These are phyloP conservation scores for Calcarius ornatus DNA, from an alignment of 2,113 vertebrate species.

Conservation along the genomic window DNA sequence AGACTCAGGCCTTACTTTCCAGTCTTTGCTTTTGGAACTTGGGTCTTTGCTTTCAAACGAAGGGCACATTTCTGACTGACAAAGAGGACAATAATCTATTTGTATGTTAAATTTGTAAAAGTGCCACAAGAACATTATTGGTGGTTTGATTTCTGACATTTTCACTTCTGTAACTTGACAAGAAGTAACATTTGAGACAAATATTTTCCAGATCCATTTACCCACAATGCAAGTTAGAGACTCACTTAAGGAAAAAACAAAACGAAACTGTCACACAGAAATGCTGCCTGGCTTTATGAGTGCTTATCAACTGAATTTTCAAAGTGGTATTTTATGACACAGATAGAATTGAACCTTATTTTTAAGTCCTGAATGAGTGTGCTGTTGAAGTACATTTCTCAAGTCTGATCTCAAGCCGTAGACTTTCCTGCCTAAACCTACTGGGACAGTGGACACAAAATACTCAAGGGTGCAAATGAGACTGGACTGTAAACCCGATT, in stretches of 20 bases:
- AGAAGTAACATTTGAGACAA: not conserved
- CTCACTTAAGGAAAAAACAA: not conserved
- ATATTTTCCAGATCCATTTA: not conserved
- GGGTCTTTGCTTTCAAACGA: not conserved
- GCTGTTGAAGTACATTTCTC: not conserved
- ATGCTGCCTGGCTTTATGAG: not conserved
- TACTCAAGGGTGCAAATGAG: not conserved
- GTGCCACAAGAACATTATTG: not conserved
- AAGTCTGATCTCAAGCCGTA: not conserved
- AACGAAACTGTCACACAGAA: not conserved
- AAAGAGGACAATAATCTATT: not conserved
- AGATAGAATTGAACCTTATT: not conserved
- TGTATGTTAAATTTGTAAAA: not conserved
- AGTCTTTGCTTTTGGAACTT: not conserved
- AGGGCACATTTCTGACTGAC: not conserved
- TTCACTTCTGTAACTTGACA: not conserved
- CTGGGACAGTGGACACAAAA: not conserved
- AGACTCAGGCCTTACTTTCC: not conserved
- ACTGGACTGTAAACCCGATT: not conserved
- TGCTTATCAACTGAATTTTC: not conserved
- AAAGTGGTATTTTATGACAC: not conserved
- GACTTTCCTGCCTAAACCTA: not conserved
- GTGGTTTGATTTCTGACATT: not conserved
- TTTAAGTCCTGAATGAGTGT: not conserved
- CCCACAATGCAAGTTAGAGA: not conserved